A percentile compares a stretch with the other conserved stretches of the same genome.
Evolutionary conservation across 2,113 vertebrate genomes (phyloP).

Genomic region (Varanus komodoensis): DNA sequence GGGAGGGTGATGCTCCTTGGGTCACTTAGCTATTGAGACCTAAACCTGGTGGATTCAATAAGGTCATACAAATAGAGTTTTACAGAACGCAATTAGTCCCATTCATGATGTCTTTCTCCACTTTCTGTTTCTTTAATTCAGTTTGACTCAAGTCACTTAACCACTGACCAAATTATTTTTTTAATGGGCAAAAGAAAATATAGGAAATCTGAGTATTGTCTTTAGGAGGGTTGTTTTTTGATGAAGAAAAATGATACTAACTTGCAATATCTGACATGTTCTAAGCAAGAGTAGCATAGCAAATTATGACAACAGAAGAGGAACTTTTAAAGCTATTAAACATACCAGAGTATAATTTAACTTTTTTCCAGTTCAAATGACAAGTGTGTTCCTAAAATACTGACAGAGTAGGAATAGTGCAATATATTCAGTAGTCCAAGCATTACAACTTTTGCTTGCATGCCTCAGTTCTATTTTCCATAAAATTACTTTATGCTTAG

Average conservation of each 20-base stretch:
- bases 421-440: background rate
- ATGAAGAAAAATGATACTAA: background rate
- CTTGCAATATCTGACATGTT: background rate
- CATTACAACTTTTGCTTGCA: background rate
- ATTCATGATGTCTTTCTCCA: background rate
- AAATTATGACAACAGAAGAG: background rate
- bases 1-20: background rate
- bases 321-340: background rate
- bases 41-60: slow-evolving; percentile 9
- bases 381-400: background rate
- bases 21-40: background rate
- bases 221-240: background rate
- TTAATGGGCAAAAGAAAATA: background rate
- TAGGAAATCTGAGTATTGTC: background rate
- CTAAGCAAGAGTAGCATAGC: slow-evolving; percentile 13
- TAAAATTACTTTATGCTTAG: slow-evolving; percentile 13
- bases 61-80: slow-evolving; percentile 13
- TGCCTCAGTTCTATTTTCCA: background rate
- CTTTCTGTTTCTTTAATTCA: background rate
- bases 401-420: background rate
- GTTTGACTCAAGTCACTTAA: background rate
- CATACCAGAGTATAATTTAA: background rate
- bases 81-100: background rate
- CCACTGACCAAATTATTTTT: background rate
- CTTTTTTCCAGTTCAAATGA: fast-evolving